These are phyloP conservation scores for Cacajao melanocephalus DNA, from an alignment of 2,797 vertebrate genomes.

Conservation along the genomic window DNA sequence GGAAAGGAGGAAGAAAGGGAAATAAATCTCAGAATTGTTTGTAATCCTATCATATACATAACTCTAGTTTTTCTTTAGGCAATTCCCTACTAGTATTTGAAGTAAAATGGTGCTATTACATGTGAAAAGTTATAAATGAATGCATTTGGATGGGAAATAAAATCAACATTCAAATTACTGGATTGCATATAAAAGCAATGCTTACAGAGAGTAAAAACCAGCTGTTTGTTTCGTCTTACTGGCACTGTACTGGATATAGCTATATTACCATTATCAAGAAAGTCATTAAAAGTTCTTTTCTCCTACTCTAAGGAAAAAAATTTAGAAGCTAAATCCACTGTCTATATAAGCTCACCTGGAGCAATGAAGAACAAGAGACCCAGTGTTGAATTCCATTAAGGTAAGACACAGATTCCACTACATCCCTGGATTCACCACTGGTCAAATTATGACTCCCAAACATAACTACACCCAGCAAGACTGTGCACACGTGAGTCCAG, in stretches of 20 bases:
- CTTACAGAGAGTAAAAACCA: not conserved
- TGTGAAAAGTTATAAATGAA: slow-evolving; percentile 32
- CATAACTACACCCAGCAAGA: not conserved
- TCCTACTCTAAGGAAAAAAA: not conserved
- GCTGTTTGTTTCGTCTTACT: not conserved
- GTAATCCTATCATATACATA: not conserved
- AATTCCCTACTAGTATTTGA: slow-evolving; percentile 2
- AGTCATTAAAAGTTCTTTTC: not conserved
- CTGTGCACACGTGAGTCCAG: not conserved
- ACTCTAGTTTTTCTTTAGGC: slow-evolving; percentile 30
- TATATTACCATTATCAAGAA: not conserved
- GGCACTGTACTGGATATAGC: not conserved
- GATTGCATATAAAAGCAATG: not conserved
- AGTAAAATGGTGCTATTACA: not conserved
- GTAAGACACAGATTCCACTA: not conserved
- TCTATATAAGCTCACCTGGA: not conserved
- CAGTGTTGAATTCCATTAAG: slow-evolving; percentile 16
- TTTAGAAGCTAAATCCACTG: not conserved
- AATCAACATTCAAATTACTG: not conserved
- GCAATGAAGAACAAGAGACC: slow-evolving; percentile 15
- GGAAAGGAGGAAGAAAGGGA: not conserved
- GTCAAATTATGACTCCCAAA: not conserved
- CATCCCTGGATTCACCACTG: not conserved
- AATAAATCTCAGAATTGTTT: not conserved
- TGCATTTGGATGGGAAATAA: not conserved